Base-by-base conservation (phyloP, 2,113 vertebrate species). In the Leucoraja erinaceus region DNA sequence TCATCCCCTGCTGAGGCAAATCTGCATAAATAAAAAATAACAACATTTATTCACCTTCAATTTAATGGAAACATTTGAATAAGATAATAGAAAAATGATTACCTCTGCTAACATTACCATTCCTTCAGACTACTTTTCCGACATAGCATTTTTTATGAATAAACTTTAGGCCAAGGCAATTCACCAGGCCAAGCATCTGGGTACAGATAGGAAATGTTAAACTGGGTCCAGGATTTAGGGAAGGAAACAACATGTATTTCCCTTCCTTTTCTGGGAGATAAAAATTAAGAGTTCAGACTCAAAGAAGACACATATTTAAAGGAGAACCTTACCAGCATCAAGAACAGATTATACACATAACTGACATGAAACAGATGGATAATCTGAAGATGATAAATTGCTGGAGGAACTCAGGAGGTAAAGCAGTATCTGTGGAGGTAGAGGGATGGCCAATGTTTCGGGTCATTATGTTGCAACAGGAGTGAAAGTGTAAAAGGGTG, bases 1-100 rank as follows among this genome's bases (percentile, higher is more conserved):
- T 99, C 98, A 93, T 99, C 98, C 59, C 98, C 98, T 28, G 98
- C 98, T 84, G 98, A 99, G 38, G 97, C 98, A 97, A 98, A 99
- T 94, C 98, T 99, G 95, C 93, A 91, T 31, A 14, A 90, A 91
- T 28, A 47, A 47, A 91, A 31, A 18, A 28, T 72, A 63, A 4
- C 33, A 74, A 0, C 54, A 38, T 28, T 91, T 47, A 91, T 28
- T 90, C 88, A 10, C 31, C 59, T 18, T 14, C 9, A 90, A 90
- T 47, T 70, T 47, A 90, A 70, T 70, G 33, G 3, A 38, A 63
- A 70, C 31, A 90, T 90, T 47, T 18, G 6, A 90, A 3, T 31
- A 90, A 90, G 16, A 38, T 2, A 81, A 81, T 38, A 33, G 25
- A 68, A 72, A 91, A 70, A 91, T 70, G 12, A 70, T 91, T 33